Conservation (phyloP, 2,888 invertebrate species). For the Lasioglossum vierecki region DNA sequence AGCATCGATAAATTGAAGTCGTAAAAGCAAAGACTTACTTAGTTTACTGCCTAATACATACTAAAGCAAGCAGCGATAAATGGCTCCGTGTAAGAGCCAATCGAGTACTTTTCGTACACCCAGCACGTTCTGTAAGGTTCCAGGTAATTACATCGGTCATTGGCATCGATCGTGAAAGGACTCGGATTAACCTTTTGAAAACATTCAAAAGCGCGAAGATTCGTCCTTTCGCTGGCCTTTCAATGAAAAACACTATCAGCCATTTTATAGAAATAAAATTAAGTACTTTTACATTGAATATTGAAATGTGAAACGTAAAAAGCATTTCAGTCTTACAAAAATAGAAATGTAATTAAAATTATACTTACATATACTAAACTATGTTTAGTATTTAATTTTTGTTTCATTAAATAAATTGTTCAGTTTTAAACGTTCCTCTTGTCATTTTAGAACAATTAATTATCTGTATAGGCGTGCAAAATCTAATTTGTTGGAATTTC, state of each 20-base stretch:
- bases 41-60: constrained; percentile 2
- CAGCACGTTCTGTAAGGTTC: constrained; percentile 62
- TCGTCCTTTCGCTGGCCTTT: constrained; percentile 35
- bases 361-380: neutral
- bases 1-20: neutral
- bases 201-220: constrained; percentile 66
- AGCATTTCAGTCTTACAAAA: neutral
- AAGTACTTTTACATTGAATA: neutral
- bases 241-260: constrained; percentile 36
- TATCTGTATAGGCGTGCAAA: too few species aligned
- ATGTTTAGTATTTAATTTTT: too few species aligned
- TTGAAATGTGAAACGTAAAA: neutral
- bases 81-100: constrained; percentile 46
- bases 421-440: too few species aligned
- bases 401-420: too few species aligned
- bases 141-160: constrained; percentile 68
- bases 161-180: constrained; percentile 68
- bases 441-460: too few species aligned
- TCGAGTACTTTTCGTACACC: constrained; percentile 56
- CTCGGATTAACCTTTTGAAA: constrained; percentile 65
- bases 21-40: constrained; percentile 1
- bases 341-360: neutral
- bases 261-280: constrained; percentile 1
- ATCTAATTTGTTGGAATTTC: neutral
- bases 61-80: constrained; percentile 42